These are phyloP conservation scores for Coenonympha glycerion DNA, from an alignment of 2,888 invertebrate genomes.

Conservation along the genomic window DNA sequence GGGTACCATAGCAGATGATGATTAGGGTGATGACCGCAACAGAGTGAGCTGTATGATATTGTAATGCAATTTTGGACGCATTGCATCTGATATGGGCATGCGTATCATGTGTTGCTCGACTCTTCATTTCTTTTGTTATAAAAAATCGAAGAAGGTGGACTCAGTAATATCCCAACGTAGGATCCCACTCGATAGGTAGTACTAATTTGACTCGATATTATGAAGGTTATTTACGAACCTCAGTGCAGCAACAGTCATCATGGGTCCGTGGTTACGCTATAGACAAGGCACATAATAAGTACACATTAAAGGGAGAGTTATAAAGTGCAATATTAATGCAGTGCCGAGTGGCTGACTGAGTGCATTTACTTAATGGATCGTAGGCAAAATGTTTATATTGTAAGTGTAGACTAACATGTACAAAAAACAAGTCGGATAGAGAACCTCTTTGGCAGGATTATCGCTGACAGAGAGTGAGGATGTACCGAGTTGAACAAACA, in stretches of 20 bases:
- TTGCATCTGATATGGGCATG: too few relatives aligned
- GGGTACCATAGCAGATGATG: too few relatives aligned
- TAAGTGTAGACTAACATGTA: conserved; percentile 56
- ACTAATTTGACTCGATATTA: too few relatives aligned
- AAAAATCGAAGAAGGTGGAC: too few relatives aligned
- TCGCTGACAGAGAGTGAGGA: conserved; percentile 50
- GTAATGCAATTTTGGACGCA: too few relatives aligned
- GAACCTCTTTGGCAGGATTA: conserved; percentile 55
- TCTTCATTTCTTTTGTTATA: too few relatives aligned
- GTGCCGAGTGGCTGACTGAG: conserved; percentile 63
- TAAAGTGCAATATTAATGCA: conserved; percentile 81
- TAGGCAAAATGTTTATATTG: conserved; percentile 68
- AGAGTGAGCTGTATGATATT: too few relatives aligned
- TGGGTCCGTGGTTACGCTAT: conserved; percentile 10
- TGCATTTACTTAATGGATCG: conserved; percentile 74
- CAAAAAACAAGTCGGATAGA: conserved; percentile 52
- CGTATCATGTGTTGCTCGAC: too few relatives aligned
- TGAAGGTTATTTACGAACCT: background rate
- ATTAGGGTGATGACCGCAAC: too few relatives aligned
- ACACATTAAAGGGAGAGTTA: conserved; percentile 23
- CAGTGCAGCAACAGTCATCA: background rate
- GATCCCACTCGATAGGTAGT: too few relatives aligned
- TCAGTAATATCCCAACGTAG: too few relatives aligned
- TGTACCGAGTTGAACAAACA: conserved; percentile 54
- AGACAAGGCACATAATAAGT: too few relatives aligned